Conservation (phyloP, 2,888 invertebrate genomes). For the Lapara coniferarum region DNA sequence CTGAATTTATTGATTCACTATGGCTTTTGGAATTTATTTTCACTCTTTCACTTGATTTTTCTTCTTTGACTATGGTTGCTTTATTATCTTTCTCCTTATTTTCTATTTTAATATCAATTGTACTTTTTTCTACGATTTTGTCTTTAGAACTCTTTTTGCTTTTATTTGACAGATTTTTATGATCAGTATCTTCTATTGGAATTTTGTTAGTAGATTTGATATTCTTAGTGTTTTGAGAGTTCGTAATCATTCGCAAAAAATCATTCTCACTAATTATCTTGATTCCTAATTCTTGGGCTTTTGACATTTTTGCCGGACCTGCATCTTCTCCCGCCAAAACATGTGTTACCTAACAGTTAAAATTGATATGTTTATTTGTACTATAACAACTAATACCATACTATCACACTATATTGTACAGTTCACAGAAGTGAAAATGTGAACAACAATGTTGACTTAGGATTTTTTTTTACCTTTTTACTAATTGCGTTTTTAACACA, state of each 20-base stretch:
- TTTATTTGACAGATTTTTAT: constrained; percentile 44
- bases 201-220: constrained; percentile 40
- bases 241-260: constrained; percentile 89
- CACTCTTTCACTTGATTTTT: constrained; percentile 36
- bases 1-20: neutral
- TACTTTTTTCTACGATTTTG: constrained; percentile 38
- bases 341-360: constrained; percentile 85
- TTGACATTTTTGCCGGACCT: constrained; percentile 92
- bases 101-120: constrained; percentile 32
- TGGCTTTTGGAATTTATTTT: constrained; percentile 35
- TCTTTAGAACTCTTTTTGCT: constrained; percentile 40
- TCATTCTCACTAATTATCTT: constrained; percentile 91
- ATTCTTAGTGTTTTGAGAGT: constrained; percentile 58
- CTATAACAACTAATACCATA: neutral
- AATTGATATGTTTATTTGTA: neutral
- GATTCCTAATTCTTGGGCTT: constrained; percentile 88
- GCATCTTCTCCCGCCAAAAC: constrained; percentile 93
- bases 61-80: constrained; percentile 36
- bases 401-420: too few species aligned
- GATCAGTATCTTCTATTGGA: constrained; percentile 42
- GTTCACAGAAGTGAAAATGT: too few species aligned
- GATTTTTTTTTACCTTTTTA: constrained; percentile 83
- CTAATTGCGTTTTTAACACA: constrained; percentile 89
- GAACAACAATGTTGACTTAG: neutral
- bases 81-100: constrained; percentile 37